These are phyloP conservation scores for Sparus aurata DNA, from an alignment of 2,797 vertebrate genomes.

Conservation along the genomic window DNA sequence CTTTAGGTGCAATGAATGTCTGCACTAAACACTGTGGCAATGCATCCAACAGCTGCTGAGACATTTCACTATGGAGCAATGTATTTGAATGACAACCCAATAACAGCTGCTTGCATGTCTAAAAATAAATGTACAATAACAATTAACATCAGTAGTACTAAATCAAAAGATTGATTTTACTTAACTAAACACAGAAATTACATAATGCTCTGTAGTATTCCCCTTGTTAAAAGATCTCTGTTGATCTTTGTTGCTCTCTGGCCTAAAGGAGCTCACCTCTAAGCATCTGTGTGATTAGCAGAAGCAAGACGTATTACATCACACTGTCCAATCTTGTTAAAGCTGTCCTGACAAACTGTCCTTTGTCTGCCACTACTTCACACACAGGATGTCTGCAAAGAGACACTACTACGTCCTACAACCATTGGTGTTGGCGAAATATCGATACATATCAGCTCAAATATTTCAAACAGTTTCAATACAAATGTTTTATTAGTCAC, in stretches of 20 bases:
- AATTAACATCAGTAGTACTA: background rate
- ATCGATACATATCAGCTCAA: no score
- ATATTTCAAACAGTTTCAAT: no score
- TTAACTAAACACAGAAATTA: no score
- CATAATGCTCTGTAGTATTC: no score
- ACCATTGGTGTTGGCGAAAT: no score
- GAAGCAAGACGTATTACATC: slow-evolving; percentile 25
- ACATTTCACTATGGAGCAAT: no score
- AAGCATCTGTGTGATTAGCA: slow-evolving; percentile 9
- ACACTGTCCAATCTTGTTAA: slow-evolving; percentile 17
- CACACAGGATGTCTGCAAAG: background rate
- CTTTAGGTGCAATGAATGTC: no score
- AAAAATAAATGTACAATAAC: background rate
- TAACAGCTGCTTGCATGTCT: no score
- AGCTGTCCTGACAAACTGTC: background rate
- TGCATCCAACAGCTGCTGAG: no score
- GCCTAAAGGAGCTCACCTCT: background rate
- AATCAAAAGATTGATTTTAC: background rate
- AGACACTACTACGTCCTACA: background rate
- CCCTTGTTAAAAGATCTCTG: background rate
- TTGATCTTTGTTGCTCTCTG: background rate
- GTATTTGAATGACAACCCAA: no score
- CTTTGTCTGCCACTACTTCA: background rate
- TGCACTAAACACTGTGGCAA: no score
- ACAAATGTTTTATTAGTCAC: no score